Conservation (phyloP, 1,140 invertebrate genomes). For the Drosophila truncata region DNA sequence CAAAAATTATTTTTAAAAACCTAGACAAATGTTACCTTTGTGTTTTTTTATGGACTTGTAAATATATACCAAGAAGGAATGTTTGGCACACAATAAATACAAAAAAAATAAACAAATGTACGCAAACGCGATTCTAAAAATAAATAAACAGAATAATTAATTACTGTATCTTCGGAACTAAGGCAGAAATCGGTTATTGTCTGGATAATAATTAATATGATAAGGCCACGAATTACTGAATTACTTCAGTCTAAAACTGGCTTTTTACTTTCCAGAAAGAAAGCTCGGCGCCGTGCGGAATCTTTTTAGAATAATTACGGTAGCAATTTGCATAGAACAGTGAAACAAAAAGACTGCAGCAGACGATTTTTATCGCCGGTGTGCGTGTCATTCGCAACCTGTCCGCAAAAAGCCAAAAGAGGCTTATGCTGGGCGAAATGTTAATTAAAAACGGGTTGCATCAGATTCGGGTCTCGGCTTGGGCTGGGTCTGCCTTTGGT, state of each 20-base stretch:
- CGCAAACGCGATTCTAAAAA: neutral
- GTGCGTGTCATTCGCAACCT: conserved; percentile 15
- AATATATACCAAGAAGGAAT: too few relatives aligned
- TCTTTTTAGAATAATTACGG: conserved; percentile 46
- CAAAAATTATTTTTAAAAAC: too few relatives aligned
- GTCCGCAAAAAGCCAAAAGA: neutral
- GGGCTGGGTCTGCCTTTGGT: neutral
- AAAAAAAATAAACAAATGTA: neutral
- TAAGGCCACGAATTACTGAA: conserved; percentile 5
- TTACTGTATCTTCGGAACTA: too few relatives aligned
- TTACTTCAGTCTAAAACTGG: neutral
- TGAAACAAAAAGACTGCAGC: conserved; percentile 39
- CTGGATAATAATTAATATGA: neutral
- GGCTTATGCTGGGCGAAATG: conserved; percentile 40
- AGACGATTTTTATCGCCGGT: conserved; percentile 29
- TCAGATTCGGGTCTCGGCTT: conserved; percentile 3
- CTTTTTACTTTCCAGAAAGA: conserved; percentile 3
- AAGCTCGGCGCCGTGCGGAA: neutral
- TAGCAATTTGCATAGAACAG: conserved; percentile 44
- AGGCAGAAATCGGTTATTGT: neutral
- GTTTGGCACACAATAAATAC: neutral
- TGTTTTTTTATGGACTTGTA: too few relatives aligned
- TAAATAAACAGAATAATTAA: neutral
- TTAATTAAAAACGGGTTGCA: conserved; percentile 57
- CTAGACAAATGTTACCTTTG: too few relatives aligned